Conservation (phyloP, 2,888 invertebrate genomes). For the Linnaemya vulpina region DNA sequence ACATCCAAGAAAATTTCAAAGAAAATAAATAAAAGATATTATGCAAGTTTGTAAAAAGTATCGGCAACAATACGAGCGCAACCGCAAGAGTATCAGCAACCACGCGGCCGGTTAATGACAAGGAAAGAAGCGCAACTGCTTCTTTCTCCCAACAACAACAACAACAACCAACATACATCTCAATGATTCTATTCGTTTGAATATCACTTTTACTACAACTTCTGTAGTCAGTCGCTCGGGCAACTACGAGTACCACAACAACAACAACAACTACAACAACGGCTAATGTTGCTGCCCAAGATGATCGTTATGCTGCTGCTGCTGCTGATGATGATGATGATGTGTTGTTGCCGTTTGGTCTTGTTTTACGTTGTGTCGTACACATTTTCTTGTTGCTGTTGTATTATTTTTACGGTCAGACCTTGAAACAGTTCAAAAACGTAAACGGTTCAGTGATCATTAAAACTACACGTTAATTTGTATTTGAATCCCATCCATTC, state of each 20-base stretch:
- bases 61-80: slow-evolving; percentile 20
- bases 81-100: slow-evolving; percentile 38
- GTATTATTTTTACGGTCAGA: slow-evolving; percentile 75
- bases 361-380: slow-evolving; percentile 41
- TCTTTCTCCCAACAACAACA: neutral
- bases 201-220: slow-evolving; percentile 12
- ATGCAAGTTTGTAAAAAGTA: slow-evolving; percentile 12
- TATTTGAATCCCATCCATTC: slow-evolving; percentile 64
- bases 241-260: neutral
- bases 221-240: neutral
- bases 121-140: slow-evolving; percentile 1
- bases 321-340: slow-evolving; percentile 46
- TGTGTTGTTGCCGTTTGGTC: slow-evolving; percentile 30
- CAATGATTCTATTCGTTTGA: slow-evolving; percentile 30
- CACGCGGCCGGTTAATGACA: slow-evolving; percentile 31
- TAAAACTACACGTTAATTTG: slow-evolving; percentile 76
- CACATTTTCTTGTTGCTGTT: slow-evolving; percentile 12
- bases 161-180: slow-evolving; percentile 22
- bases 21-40: neutral
- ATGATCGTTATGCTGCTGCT: slow-evolving; percentile 51
- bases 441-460: slow-evolving; percentile 83
- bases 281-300: slow-evolving; percentile 37
- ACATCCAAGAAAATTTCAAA: slow-evolving; percentile 14
- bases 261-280: neutral
- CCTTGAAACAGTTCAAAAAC: slow-evolving; percentile 83